Conservation (phyloP, 2,113 vertebrate genomes). For the Apteryx owenii region DNA sequence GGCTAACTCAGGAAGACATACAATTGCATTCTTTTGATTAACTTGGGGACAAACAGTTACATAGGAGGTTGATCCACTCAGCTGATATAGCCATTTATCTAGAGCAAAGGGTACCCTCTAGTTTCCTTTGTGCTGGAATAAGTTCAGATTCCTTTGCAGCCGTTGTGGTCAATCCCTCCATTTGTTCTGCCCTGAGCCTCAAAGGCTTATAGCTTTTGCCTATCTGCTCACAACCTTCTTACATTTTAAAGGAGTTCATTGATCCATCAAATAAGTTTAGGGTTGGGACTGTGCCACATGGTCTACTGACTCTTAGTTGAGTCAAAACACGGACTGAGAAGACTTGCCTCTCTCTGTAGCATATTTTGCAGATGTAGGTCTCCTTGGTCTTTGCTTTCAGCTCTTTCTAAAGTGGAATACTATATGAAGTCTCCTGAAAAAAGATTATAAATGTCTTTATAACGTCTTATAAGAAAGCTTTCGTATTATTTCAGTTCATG, state of each 20-base stretch:
- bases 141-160: neutral
- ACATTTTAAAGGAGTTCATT: neutral
- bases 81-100: neutral
- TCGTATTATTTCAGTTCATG: neutral
- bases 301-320: neutral
- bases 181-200: neutral
- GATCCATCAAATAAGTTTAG: neutral
- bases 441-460: no score
- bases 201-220: neutral
- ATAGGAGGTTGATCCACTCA: neutral
- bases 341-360: neutral
- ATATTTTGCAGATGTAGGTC: neutral
- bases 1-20: no score
- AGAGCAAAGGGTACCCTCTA: neutral
- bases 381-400: neutral
- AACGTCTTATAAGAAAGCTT: neutral
- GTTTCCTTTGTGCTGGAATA: neutral
- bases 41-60: neutral
- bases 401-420: neutral
- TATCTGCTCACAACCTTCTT: neutral
- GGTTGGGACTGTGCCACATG: neutral
- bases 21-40: neutral
- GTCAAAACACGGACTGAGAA: neutral
- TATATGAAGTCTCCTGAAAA: neutral
- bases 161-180: neutral